A percentile compares a stretch with the other conserved stretches of the same genome.
These are phyloP conservation scores for Urocolius indicus DNA, from an alignment of 2,113 vertebrate genomes.

Conservation along the genomic window DNA sequence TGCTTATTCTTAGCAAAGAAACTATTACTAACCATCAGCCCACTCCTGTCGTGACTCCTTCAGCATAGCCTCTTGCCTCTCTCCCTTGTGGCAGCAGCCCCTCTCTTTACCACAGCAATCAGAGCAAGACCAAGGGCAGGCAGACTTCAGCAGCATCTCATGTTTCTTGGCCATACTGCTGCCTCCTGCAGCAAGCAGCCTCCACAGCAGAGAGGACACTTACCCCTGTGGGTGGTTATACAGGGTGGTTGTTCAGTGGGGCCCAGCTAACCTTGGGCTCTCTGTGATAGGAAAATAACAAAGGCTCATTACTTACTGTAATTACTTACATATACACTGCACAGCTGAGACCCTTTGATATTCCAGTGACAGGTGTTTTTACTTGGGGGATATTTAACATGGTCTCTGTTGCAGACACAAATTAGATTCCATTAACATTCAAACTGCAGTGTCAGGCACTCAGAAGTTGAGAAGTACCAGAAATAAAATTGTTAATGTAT, in stretches of 20 bases:
- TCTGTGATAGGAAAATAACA: background rate
- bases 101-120: background rate
- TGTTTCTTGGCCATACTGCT: background rate
- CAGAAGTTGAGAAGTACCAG: background rate
- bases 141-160: background rate
- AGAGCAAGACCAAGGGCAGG: background rate
- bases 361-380: background rate
- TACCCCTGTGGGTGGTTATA: accelerated
- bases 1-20: background rate
- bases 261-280: background rate
- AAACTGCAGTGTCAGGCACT: background rate
- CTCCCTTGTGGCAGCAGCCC: background rate
- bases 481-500: background rate
- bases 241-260: background rate
- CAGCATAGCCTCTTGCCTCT: background rate
- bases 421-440: background rate
- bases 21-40: background rate
- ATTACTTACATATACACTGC: background rate
- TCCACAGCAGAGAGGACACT: accelerated
- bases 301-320: background rate
- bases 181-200: background rate
- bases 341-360: background rate
- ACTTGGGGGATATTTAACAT: background rate
- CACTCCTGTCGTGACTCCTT: background rate
- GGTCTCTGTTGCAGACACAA: background rate